Conservation (phyloP, 2,797 vertebrate species). For the Bovichtus diacanthus region DNA sequence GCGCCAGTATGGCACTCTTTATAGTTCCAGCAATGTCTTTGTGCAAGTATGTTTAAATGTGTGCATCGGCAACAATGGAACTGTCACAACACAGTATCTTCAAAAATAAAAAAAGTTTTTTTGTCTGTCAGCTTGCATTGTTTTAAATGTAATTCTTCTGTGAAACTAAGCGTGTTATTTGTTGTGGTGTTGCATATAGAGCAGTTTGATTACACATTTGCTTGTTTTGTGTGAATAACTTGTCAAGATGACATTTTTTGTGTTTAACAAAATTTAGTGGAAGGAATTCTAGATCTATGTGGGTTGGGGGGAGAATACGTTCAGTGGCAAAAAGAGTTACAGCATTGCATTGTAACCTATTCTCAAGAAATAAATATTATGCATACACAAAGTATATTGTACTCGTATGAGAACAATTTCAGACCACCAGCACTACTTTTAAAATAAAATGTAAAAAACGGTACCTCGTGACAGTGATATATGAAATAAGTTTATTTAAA, state of each 20-base stretch:
- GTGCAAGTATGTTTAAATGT: conserved; percentile 88
- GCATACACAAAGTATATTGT: conserved; percentile 89
- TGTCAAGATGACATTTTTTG: conserved; percentile 85
- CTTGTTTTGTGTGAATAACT: conserved; percentile 88
- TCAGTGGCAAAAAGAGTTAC: conserved; percentile 86
- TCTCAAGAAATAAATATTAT: conserved; percentile 89
- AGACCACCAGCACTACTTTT: conserved; percentile 90
- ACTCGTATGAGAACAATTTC: conserved; percentile 88
- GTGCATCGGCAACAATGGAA: conserved; percentile 87
- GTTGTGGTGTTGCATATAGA: conserved; percentile 89
- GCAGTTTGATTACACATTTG: conserved; percentile 87
- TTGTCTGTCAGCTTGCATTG: conserved; percentile 89
- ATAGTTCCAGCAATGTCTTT: conserved; percentile 88
- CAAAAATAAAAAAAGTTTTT: conserved; percentile 85
- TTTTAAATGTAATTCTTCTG: conserved; percentile 89
- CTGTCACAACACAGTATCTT: conserved; percentile 87
- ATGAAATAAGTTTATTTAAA: conserved; percentile 90
- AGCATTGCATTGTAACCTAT: conserved; percentile 89
- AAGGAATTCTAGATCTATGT: conserved; percentile 83
- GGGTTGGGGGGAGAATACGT: conserved; percentile 73
- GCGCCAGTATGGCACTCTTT: conserved; percentile 78
- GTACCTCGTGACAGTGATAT: conserved; percentile 89
- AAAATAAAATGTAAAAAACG: conserved; percentile 86
- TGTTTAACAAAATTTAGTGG: conserved; percentile 81
- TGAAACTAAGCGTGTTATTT: conserved; percentile 87